A percentile compares a stretch with the other conserved stretches of the same genome.
These are phyloP conservation scores for Ophonus ardosiacus DNA, from an alignment of 2,888 invertebrate species.

Conservation along the genomic window DNA sequence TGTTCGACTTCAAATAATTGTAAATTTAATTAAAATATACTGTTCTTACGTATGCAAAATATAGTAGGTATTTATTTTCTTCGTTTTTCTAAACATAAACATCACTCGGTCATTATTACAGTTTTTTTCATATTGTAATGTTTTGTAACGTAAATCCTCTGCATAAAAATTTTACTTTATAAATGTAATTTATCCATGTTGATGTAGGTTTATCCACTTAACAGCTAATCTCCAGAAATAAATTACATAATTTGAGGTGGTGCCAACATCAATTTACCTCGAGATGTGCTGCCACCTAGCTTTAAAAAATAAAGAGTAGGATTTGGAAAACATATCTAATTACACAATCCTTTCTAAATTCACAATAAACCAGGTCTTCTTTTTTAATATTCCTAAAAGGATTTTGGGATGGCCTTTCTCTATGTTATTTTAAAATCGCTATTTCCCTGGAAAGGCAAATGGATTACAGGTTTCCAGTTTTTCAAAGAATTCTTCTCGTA, in stretches of 20 bases:
- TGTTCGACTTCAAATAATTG: too few species aligned
- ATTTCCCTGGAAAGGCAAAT: slow-evolving; percentile 29
- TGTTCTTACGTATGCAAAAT: too few species aligned
- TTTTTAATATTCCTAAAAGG: slow-evolving; percentile 52
- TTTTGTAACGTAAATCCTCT: too few species aligned
- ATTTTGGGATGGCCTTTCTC: slow-evolving; percentile 30
- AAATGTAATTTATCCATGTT: background rate
- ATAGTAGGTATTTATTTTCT: too few species aligned
- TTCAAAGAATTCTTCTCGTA: slow-evolving; percentile 33
- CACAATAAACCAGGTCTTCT: slow-evolving; percentile 15
- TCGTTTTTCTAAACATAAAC: too few species aligned
- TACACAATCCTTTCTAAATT: slow-evolving; percentile 26
- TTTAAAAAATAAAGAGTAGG: slow-evolving; percentile 21
- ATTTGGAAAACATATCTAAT: slow-evolving; percentile 4
- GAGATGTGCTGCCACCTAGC: background rate
- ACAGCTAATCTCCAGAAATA: background rate
- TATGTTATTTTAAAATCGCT: slow-evolving; percentile 4
- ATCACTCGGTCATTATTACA: too few species aligned
- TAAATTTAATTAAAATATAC: too few species aligned
- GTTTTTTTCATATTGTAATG: too few species aligned
- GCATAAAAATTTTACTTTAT: too few species aligned
- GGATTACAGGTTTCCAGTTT: slow-evolving; percentile 11
- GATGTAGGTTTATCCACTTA: background rate
- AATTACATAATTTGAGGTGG: background rate
- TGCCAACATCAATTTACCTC: background rate